These are phyloP conservation scores for Saccopteryx leptura DNA, from an alignment of 2,113 vertebrate species.

Conservation along the genomic window DNA sequence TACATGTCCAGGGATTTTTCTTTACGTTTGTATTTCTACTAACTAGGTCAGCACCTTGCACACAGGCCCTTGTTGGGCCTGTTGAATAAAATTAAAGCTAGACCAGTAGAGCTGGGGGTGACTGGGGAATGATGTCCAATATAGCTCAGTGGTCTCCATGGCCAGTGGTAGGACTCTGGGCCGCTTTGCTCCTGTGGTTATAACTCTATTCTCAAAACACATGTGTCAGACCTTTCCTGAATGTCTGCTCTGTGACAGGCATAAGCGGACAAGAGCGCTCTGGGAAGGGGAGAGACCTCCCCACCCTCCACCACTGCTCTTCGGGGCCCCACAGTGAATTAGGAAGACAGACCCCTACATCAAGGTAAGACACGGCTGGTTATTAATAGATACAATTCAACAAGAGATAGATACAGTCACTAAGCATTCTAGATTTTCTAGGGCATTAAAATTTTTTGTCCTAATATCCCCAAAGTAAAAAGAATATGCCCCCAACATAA, in stretches of 20 bases:
- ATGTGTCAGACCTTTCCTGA: background rate
- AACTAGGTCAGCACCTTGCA: background rate
- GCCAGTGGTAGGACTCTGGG: no score
- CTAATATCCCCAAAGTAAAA: background rate
- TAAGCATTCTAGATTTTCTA: background rate
- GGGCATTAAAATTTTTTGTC: background rate
- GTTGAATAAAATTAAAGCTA: background rate
- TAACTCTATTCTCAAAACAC: background rate
- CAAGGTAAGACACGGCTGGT: background rate
- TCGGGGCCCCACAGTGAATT: background rate
- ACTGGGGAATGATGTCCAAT: background rate
- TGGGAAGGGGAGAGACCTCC: background rate
- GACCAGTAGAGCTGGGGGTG: background rate
- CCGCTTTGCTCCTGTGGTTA: background rate
- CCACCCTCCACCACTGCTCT: background rate
- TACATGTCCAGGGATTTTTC: background rate
- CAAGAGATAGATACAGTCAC: background rate
- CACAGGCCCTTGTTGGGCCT: background rate
- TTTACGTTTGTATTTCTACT: background rate
- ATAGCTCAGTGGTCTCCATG: background rate
- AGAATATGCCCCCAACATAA: background rate
- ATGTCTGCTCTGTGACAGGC: background rate
- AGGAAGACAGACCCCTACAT: background rate
- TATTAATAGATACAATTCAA: background rate
- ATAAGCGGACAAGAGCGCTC: background rate